Evolutionary conservation across 2,888 invertebrate genomes (phyloP), one percentile per base, ranked within the genome.

Genomic region (Drosophila macrospina): DNA sequence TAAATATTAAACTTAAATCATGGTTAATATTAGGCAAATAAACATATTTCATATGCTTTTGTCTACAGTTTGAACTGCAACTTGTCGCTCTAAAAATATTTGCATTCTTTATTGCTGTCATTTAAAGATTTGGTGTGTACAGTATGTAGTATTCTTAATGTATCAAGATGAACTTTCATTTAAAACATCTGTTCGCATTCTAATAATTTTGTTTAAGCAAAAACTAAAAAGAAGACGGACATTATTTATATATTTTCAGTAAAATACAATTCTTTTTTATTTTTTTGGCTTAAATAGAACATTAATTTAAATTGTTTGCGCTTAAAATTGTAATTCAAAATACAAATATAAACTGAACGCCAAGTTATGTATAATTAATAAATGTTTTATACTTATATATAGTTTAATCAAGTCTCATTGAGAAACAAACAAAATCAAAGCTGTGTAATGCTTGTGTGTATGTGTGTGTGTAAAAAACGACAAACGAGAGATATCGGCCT

Each of bases 31-130:
- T 54, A 67, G 73, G 54, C 80, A 82, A 66, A 64, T 54, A 73
- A 82, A 80, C 86, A 83, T 88, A 86, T 88, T 86, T 62, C 44
- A 82, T 88, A 86, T 88, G 86, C 56, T 69, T 55, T 34, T 56
- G 32, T 69, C 66, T 62, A 66, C 71, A 60, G 42, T 63, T 74
- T 71, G 59, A 71, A 74, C 66, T 56, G 59, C 45, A 76, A 57
- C 15, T 30, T 42, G 61, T 64, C 60, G 59, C 36, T 67, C 42
- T 57, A 45, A 63, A 68, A 69, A 60, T 85, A 85, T 57, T 75
- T 68, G 41, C 60, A 79, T 47, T 71, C 55, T 59, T 62, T 67
- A 67, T 72, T 74, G 59, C 70, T 76, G 67, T 71, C 64, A 51
- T 78, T 69, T 61, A 54, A 69, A 68, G 65, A 73, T 86, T 80